Evolutionary conservation across 2,113 vertebrate species (phyloP), one percentile per base, ranked within the genome.

Genomic region (Chamaetylas fuelleborni): DNA sequence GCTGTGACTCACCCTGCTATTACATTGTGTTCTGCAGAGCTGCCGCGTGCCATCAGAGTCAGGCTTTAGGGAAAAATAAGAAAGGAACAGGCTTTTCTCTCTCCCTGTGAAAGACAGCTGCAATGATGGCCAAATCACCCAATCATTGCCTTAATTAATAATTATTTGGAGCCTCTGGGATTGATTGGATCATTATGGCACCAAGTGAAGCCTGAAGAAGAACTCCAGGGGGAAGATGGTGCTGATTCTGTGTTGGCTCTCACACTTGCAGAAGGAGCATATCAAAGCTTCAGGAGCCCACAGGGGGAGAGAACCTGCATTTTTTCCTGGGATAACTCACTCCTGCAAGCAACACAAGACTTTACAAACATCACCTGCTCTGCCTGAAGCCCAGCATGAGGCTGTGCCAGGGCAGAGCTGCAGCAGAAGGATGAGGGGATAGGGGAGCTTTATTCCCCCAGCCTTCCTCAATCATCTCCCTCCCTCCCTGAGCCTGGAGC

Each of bases 131-230:
- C 90, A 95, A 92, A 95, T 95, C 93, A 91, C 93, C 91, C 94
- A 85, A 92, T 95, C 89, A 92, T 57, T 62, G 93, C 87, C n/a
- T 91, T 94, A 96, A 97, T 97, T 96, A 95, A 92, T 96, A 96
- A 85, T 69, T 78, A 70, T 82, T 61, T 53, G 87, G 65, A 92
- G 43, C 81, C 94, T 93, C 66, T 19, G 95, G 80, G 93, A 76
- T 51, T 65, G 91, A 94, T 58, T 91, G 93, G 81, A 73, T 96
- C 78, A 25, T 95, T 95, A 61, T 47, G 70, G 50, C 74, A 66
- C 84, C 89, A 62, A 94, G 84, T 6, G 84, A 92, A 95, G 81
- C 94, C 90, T 85, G 79, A 87, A 95, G 86, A 79, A 81, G 73
- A 69, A n/a, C 29, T 77, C 87, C 66, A 7, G 33, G 58, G 91